Percentiles rank a stretch among this genome's conserved stretches.
phyloP scores from a whole-genome alignment of 2,888 invertebrate species.

The Tetragonula carbonaria region DNA sequence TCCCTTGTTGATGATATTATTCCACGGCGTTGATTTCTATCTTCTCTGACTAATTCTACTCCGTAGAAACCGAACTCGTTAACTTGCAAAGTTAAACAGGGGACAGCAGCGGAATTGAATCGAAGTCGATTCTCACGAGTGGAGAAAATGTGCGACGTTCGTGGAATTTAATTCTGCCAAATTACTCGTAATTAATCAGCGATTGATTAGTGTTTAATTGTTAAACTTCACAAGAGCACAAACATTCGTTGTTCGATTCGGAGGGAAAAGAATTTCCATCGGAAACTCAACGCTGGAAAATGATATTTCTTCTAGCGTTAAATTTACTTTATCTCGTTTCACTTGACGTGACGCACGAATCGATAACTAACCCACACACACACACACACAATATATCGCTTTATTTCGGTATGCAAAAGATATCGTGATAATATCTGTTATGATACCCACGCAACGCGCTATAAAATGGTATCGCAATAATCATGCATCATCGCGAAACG shows the following conservation, averaged over 20 bases:
- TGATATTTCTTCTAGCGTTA: conserved; percentile 15
- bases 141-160: background rate
- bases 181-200: background rate
- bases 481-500: background rate
- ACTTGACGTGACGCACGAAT: conserved; percentile 22
- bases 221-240: background rate
- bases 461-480: conserved; percentile 1
- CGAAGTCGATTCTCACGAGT: background rate
- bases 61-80: background rate
- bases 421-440: conserved; percentile 1
- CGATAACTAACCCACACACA: conserved; percentile 25
- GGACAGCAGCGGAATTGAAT: no score
- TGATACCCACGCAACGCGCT: background rate
- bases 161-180: background rate
- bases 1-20: background rate
- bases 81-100: background rate
- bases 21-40: no score
- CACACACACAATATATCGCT: background rate
- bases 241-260: background rate
- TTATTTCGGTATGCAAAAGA: conserved; percentile 2
- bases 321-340: conserved; percentile 46
- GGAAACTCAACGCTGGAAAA: background rate
- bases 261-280: background rate
- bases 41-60: background rate
- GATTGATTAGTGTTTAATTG: background rate